A percentile compares a stretch with the other conserved stretches of the same genome.
Conservation (phyloP, 2,113 vertebrate species). For the Suncus etruscus region DNA sequence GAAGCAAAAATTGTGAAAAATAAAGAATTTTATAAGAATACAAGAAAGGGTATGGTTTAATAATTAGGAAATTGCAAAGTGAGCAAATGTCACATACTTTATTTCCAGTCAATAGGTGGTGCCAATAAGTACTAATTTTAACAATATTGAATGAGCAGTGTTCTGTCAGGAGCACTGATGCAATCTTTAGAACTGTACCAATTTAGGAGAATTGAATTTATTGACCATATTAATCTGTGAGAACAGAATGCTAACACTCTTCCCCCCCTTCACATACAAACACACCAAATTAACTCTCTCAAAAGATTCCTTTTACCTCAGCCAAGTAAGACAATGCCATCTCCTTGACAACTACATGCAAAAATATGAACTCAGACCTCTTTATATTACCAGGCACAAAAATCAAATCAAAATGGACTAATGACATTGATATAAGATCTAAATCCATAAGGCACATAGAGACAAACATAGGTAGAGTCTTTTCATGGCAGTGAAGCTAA, state of each 20-base stretch:
- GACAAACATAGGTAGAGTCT: too few relatives aligned
- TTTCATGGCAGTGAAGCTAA: too few relatives aligned
- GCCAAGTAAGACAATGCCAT: too few relatives aligned
- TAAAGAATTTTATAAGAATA: not conserved
- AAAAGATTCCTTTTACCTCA: not conserved
- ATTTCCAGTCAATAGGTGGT: conserved; percentile 69
- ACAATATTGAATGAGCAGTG: not conserved
- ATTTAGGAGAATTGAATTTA: not conserved
- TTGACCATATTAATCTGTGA: not conserved
- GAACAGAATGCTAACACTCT: not conserved
- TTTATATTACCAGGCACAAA: too few relatives aligned
- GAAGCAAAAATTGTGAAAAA: not conserved
- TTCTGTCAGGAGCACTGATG: not conserved
- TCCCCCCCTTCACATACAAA: not conserved
- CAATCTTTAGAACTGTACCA: not conserved
- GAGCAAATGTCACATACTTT: not conserved
- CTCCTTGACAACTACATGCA: too few relatives aligned
- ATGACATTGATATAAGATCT: too few relatives aligned
- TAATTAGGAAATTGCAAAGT: not conserved
- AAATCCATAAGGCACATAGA: too few relatives aligned
- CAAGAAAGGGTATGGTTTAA: not conserved
- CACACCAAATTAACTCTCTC: not conserved
- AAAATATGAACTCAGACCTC: too few relatives aligned
- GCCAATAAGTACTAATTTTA: conserved; percentile 48
- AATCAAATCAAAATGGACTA: too few relatives aligned